A percentile compares a stretch with the other conserved stretches of the same genome.
phyloP scores from a whole-genome alignment of 2,113 vertebrate species.

The Pardalotus punctatus region DNA sequence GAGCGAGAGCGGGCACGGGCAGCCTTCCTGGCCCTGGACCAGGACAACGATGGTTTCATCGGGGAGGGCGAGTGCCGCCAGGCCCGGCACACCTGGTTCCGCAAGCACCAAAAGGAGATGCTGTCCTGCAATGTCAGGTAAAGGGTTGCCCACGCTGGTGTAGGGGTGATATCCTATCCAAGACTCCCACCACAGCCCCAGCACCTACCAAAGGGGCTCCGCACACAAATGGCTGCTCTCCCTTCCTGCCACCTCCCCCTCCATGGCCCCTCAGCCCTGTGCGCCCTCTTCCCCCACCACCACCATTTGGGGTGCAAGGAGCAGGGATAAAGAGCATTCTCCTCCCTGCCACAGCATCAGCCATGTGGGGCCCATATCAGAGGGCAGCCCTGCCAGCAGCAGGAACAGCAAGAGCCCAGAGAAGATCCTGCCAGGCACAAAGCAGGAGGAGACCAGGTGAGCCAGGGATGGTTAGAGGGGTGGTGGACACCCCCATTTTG shows the following conservation, averaged over 20 bases:
- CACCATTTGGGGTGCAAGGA: neutral
- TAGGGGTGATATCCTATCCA: fast-evolving
- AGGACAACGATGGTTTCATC: slow-evolving; percentile 76
- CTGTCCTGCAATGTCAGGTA: slow-evolving; percentile 92
- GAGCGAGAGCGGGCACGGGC: slow-evolving; percentile 82
- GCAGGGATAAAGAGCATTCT: fast-evolving
- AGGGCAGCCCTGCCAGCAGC: slow-evolving; percentile 88
- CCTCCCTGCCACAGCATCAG: slow-evolving; percentile 79
- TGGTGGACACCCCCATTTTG: too few species aligned
- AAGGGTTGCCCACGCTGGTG: fast-evolving
- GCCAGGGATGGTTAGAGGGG: neutral
- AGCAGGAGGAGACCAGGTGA: slow-evolving; percentile 83
- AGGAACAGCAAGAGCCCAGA: slow-evolving; percentile 80
- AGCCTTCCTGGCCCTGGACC: slow-evolving; percentile 80
- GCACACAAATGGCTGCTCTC: fast-evolving
- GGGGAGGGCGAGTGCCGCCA: slow-evolving; percentile 77
- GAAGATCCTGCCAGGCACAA: slow-evolving; percentile 50
- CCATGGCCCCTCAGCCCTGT: neutral
- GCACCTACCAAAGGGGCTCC: fast-evolving
- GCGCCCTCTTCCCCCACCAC: neutral
- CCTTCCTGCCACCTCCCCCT: fast-evolving
- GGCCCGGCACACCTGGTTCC: slow-evolving; percentile 87
- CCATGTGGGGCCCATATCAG: slow-evolving; percentile 92
- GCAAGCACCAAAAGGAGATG: slow-evolving; percentile 81
- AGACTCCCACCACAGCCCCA: fast-evolving